Conservation (phyloP, 2,797 vertebrate species). For the Sebastes flavidus region DNA sequence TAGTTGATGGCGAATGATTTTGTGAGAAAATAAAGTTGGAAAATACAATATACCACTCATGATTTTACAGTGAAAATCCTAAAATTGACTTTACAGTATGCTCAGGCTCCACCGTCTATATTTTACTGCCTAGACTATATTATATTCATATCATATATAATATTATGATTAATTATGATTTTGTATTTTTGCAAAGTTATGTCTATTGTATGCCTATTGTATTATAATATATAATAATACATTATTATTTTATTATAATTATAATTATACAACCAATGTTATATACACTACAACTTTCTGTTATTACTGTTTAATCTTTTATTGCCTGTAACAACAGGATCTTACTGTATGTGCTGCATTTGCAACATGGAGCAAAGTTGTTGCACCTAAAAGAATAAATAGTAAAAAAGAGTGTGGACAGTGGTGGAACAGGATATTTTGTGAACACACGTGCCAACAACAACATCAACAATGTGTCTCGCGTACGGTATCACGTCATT, state of each 20-base stretch:
- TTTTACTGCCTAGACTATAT: neutral
- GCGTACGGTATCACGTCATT: too few species aligned
- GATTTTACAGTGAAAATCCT: neutral
- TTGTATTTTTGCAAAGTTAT: neutral
- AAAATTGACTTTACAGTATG: neutral
- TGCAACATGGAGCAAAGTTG: too few species aligned
- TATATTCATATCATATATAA: neutral
- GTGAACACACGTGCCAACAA: too few species aligned
- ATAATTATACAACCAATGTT: neutral
- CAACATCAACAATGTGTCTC: too few species aligned
- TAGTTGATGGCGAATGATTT: neutral
- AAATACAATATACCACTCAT: neutral
- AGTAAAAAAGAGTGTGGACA: too few species aligned
- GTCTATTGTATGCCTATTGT: neutral
- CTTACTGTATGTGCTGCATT: too few species aligned
- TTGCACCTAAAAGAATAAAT: too few species aligned
- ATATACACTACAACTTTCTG: too few species aligned
- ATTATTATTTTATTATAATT: neutral
- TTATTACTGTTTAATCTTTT: neutral
- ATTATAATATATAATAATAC: neutral
- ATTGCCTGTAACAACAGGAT: neutral
- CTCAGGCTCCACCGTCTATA: neutral
- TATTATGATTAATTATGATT: neutral
- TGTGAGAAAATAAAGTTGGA: neutral
- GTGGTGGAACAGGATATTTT: too few species aligned